A percentile compares a stretch with the other conserved stretches of the same genome.
Conservation (phyloP, 1,140 invertebrate species). For the Leucophenga varia region DNA sequence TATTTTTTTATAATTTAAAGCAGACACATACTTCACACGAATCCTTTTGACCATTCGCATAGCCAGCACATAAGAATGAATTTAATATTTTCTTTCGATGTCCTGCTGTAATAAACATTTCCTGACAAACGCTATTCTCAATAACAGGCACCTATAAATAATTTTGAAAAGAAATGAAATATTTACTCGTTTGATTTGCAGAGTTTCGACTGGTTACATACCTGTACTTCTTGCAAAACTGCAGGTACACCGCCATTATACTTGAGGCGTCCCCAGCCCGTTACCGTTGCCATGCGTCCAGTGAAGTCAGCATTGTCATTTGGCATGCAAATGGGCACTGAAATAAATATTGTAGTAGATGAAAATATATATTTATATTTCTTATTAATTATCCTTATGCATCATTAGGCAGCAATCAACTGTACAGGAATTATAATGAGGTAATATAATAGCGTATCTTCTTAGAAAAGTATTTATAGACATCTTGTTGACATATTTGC, state of each 20-base stretch:
- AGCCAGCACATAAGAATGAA: constrained; percentile 91
- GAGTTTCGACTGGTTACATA: too few relatives aligned
- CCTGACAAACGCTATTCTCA: constrained; percentile 86
- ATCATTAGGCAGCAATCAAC: too few relatives aligned
- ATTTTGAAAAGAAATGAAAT: too few relatives aligned
- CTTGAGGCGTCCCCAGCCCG: constrained; percentile 73
- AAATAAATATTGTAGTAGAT: constrained; percentile 22
- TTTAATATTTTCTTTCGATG: constrained; percentile 83
- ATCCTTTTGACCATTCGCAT: constrained; percentile 88
- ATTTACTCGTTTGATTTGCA: too few relatives aligned
- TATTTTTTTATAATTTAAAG: too few relatives aligned
- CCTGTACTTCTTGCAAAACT: constrained; percentile 85
- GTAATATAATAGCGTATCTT: not conserved
- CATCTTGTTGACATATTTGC: too few relatives aligned
- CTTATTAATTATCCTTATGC: constrained; percentile 17
- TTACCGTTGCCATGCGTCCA: constrained; percentile 80
- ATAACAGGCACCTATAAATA: constrained; percentile 90
- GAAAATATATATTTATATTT: too few relatives aligned
- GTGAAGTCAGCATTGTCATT: constrained; percentile 78
- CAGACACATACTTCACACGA: constrained; percentile 82
- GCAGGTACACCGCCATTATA: constrained; percentile 85
- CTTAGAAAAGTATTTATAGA: too few relatives aligned
- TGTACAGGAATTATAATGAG: not conserved
- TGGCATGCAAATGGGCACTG: constrained; percentile 90
- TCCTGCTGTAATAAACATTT: constrained; percentile 89